Conservation (phyloP, 2,888 invertebrate species). For the Cordylochernes scorpioides region DNA sequence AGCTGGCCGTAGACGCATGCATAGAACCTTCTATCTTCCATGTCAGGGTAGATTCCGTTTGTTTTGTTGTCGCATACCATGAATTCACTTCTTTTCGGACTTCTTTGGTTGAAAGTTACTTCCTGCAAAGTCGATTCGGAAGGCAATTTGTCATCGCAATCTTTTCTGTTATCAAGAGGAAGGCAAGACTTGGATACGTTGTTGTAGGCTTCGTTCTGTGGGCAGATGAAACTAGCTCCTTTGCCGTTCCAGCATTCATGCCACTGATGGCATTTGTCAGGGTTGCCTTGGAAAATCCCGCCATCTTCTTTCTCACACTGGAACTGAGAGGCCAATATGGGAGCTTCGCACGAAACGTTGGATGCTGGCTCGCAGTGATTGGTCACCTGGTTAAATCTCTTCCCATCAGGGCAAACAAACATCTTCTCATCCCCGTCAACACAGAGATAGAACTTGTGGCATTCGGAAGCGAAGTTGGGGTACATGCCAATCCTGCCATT, state of each 20-base stretch:
- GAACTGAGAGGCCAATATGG: slow-evolving; percentile 6
- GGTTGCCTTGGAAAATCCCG: slow-evolving; percentile 5
- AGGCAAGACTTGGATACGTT: no score
- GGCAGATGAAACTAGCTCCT: slow-evolving; percentile 8
- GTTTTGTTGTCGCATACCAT: slow-evolving; percentile 1
- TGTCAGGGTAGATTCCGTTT: slow-evolving; percentile 5
- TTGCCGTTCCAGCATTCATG: slow-evolving; percentile 10
- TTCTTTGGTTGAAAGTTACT: no score
- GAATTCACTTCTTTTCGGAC: no score
- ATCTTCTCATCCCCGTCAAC: slow-evolving; percentile 6
- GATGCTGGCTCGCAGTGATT: slow-evolving; percentile 2
- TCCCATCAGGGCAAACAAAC: slow-evolving; percentile 4
- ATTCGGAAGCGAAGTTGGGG: slow-evolving; percentile 8
- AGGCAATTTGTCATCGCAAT: no score
- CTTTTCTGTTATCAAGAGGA: no score
- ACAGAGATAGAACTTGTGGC: slow-evolving; percentile 5
- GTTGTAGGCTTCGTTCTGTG: slow-evolving; percentile 4
- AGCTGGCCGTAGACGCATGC: slow-evolving; percentile 10
- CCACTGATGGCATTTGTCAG: slow-evolving; percentile 4
- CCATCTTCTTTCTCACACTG: slow-evolving; percentile 9
- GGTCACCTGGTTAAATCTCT: slow-evolving; percentile 3
- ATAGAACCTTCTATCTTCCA: slow-evolving; percentile 10
- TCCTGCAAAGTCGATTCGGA: no score
- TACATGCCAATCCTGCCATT: slow-evolving; percentile 8
- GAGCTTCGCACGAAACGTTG: slow-evolving; percentile 4